A percentile compares a stretch with the other conserved stretches of the same genome.
Evolutionary conservation across 2,888 invertebrate species (phyloP).

Genomic region (Hydrotaea cyrtoneurina): DNA sequence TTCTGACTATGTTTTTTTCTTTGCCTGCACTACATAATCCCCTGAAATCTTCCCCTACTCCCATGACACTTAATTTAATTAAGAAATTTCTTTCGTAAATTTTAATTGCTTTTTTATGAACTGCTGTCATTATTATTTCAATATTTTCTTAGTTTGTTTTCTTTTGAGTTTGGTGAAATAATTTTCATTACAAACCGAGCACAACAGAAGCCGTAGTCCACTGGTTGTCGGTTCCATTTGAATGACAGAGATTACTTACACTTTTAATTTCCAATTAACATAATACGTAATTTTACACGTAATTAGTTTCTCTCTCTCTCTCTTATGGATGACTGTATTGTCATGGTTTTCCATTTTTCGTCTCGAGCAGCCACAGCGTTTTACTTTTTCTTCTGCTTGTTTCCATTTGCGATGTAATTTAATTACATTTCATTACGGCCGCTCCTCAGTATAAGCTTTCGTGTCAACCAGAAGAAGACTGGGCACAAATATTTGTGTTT

Average conservation of each 20-base stretch:
- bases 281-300: conserved; percentile 45
- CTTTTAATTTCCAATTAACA: conserved; percentile 39
- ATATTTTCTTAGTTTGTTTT: neutral
- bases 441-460: neutral
- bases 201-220: neutral
- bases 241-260: neutral
- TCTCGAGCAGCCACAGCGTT: neutral
- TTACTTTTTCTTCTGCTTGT: neutral
- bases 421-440: neutral
- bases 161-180: neutral
- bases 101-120: neutral
- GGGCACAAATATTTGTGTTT: neutral
- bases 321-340: neutral
- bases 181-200: neutral
- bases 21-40: too few species aligned
- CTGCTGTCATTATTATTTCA: neutral
- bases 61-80: neutral
- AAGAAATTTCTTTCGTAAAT: neutral
- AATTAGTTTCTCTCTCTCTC: conserved; percentile 43
- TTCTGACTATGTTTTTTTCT: too few species aligned
- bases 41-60: too few species aligned
- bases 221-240: neutral
- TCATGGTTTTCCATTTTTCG: neutral
- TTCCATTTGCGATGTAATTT: neutral
- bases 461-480: too few species aligned